Conservation (phyloP, 2,797 vertebrate genomes). For the Podarcis siculus region DNA sequence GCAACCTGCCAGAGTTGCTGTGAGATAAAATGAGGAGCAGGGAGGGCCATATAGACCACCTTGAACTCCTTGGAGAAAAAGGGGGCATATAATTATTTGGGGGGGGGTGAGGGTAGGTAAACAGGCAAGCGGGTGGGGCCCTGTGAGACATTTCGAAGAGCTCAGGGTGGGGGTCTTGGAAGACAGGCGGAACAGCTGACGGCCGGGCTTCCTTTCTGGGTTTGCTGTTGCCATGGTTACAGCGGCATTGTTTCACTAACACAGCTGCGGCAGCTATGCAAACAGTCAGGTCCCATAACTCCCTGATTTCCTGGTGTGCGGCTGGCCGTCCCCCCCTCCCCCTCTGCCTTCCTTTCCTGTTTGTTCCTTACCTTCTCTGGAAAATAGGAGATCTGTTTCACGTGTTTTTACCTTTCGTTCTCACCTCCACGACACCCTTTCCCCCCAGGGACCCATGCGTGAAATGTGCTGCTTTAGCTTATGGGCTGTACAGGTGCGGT, state of each 20-base stretch:
- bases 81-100: too few species aligned
- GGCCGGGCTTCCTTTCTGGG: rapidly evolving
- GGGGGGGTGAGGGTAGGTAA: too few species aligned
- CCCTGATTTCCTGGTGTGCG: neutral
- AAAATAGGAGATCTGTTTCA: neutral
- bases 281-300: neutral
- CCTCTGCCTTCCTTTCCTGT: neutral
- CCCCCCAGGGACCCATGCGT: neutral
- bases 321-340: neutral
- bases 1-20: too few species aligned
- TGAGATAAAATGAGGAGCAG: too few species aligned
- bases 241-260: neutral
- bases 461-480: neutral
- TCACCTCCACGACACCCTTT: too few species aligned
- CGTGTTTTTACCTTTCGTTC: neutral
- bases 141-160: neutral
- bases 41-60: too few species aligned
- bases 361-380: neutral
- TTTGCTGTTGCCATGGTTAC: conserved; percentile 3
- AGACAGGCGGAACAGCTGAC: neutral
- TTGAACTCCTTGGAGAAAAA: too few species aligned
- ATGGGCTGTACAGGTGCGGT: neutral
- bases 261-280: neutral
- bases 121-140: too few species aligned
- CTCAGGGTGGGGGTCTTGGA: neutral